A percentile compares a stretch with the other conserved stretches of the same genome.
Conservation (phyloP, 2,888 invertebrate genomes). For the Acronicta psi region DNA sequence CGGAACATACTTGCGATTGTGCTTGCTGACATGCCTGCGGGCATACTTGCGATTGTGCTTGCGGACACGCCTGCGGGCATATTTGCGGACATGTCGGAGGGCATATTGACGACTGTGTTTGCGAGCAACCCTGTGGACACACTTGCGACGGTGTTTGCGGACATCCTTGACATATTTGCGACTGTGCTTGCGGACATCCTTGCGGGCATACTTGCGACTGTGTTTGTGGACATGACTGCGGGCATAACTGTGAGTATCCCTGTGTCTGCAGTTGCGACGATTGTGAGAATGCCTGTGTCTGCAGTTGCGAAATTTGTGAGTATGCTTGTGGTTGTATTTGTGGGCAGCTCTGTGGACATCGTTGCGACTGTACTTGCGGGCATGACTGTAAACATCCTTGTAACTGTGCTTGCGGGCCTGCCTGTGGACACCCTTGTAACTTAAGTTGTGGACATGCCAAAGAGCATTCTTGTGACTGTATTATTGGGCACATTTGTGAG, state of each 20-base stretch:
- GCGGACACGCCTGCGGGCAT: background rate
- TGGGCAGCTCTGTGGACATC: background rate
- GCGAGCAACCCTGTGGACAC: background rate
- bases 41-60: background rate
- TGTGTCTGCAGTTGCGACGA: background rate
- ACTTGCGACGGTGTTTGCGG: background rate
- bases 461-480: background rate
- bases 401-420: background rate
- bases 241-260: background rate
- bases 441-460: background rate
- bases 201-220: slow-evolving; percentile 3
- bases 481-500: background rate
- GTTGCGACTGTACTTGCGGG: background rate
- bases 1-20: background rate
- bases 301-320: background rate
- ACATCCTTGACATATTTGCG: slow-evolving; percentile 2
- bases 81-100: background rate
- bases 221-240: background rate
- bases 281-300: background rate
- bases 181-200: background rate
- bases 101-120: background rate
- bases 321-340: background rate
- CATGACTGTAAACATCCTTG: background rate
- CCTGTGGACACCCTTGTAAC: background rate
- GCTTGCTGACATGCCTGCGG: background rate